These are phyloP conservation scores for Sander vitreus DNA, from an alignment of 2,113 vertebrate species.

Conservation along the genomic window DNA sequence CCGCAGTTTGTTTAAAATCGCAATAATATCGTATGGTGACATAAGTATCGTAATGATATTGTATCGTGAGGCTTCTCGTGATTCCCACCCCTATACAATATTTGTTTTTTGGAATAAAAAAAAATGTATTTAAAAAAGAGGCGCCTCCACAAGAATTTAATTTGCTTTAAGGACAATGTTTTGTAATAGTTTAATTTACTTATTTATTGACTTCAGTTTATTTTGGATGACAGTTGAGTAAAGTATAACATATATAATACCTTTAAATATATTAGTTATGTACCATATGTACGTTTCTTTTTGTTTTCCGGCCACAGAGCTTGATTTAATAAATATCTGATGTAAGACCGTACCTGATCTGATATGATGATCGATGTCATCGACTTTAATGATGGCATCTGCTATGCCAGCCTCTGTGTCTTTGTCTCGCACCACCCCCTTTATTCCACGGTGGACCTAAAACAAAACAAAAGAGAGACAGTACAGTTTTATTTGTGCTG, in stretches of 20 bases:
- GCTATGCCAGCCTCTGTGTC: conserved; percentile 89
- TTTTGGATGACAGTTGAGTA: not conserved
- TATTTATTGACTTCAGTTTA: no score
- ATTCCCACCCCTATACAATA: no score
- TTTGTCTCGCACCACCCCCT: conserved; percentile 91
- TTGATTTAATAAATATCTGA: not conserved
- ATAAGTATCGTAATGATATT: no score
- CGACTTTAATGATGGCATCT: conserved; percentile 90
- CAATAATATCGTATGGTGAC: no score
- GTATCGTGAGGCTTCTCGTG: no score
- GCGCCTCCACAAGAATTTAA: no score
- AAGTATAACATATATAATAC: no score
- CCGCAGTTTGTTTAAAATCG: no score
- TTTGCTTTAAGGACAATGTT: no score
- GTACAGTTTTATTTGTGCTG: not conserved
- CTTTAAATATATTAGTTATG: not conserved
- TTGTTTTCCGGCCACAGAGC: not conserved
- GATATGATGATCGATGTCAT: conserved; percentile 90
- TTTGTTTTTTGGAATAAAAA: no score
- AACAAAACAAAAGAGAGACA: not conserved
- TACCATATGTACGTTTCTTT: not conserved
- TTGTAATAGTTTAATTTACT: no score
- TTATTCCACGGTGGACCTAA: conserved; percentile 93
- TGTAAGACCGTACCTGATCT: conserved; percentile 86
- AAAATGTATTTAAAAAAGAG: no score